Evolutionary conservation across 1,140 invertebrate genomes (phyloP).

Genomic region (Drosophila aff.): DNA sequence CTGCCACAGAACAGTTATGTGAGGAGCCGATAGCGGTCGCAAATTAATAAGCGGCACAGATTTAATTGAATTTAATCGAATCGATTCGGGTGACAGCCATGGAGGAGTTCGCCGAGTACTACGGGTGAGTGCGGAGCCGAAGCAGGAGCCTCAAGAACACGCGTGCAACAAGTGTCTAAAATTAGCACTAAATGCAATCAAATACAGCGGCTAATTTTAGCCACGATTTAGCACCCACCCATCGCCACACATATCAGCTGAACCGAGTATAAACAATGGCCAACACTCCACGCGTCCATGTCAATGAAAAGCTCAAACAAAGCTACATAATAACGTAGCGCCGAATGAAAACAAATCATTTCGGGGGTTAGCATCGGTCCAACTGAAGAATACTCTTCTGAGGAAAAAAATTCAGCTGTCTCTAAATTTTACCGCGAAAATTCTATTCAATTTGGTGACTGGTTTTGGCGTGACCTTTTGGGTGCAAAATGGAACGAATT

Average conservation of each 20-base stretch:
- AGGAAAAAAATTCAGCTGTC: conserved; percentile 7
- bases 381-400: conserved; percentile 20
- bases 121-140: conserved; percentile 35
- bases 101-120: conserved; percentile 58
- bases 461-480: not conserved
- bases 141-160: conserved; percentile 14
- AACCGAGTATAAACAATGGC: conserved; percentile 49
- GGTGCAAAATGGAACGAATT: not conserved
- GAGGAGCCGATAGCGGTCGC: conserved; percentile 36
- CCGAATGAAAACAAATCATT: conserved; percentile 34
- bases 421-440: not conserved
- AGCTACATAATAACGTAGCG: conserved; percentile 48
- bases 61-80: conserved; percentile 55
- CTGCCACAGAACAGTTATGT: conserved; percentile 43
- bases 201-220: conserved; percentile 61
- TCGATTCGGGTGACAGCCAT: conserved; percentile 43
- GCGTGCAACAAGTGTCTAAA: conserved; percentile 63
- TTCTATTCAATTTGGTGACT: not conserved
- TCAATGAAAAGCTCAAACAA: conserved; percentile 55
- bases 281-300: conserved; percentile 38
- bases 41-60: conserved; percentile 30
- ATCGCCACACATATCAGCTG: conserved; percentile 35
- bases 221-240: conserved; percentile 51
- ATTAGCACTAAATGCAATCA: conserved; percentile 63
- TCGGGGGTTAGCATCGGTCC: not conserved